Evolutionary conservation across 1,140 invertebrate genomes (phyloP).

Genomic region (Caenorhabditis latens): DNA sequence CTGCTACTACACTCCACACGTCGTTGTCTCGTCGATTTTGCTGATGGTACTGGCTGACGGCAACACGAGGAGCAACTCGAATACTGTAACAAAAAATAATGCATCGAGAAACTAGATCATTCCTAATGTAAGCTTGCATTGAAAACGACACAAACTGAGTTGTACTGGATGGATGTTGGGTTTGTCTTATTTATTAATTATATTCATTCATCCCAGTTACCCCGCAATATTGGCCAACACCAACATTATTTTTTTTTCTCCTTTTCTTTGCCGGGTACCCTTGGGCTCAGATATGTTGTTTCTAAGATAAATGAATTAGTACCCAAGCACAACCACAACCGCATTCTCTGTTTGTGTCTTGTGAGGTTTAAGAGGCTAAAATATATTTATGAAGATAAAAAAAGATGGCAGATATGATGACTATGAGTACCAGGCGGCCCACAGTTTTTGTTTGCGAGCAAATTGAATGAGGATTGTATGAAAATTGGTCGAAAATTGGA

Average conservation of each 20-base stretch:
- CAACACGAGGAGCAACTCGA: slow-evolving; percentile 52
- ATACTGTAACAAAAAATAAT: slow-evolving; percentile 6
- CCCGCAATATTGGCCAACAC: background rate
- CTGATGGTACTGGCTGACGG: slow-evolving; percentile 47
- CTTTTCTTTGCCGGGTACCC: background rate
- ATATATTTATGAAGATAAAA: slow-evolving; percentile 10
- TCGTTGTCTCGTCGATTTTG: slow-evolving; percentile 38
- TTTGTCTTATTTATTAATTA: slow-evolving; percentile 21
- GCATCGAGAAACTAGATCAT: background rate
- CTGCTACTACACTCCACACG: slow-evolving; percentile 31
- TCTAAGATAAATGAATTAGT: slow-evolving; percentile 45
- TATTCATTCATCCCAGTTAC: background rate
- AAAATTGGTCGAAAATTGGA: slow-evolving; percentile 33
- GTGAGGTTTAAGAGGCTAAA: background rate
- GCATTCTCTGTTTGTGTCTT: slow-evolving; percentile 21
- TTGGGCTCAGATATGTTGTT: slow-evolving; percentile 28
- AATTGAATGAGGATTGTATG: slow-evolving; percentile 13
- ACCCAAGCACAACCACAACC: slow-evolving; percentile 42
- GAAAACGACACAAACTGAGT: background rate
- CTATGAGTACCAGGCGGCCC: slow-evolving; percentile 31
- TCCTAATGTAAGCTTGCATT: background rate
- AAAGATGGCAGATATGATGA: background rate
- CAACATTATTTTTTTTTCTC: background rate
- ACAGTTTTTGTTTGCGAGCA: slow-evolving; percentile 43
- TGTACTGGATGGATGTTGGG: background rate